Base-by-base conservation (phyloP, 1,140 invertebrate species). In the Pinna nobilis region DNA sequence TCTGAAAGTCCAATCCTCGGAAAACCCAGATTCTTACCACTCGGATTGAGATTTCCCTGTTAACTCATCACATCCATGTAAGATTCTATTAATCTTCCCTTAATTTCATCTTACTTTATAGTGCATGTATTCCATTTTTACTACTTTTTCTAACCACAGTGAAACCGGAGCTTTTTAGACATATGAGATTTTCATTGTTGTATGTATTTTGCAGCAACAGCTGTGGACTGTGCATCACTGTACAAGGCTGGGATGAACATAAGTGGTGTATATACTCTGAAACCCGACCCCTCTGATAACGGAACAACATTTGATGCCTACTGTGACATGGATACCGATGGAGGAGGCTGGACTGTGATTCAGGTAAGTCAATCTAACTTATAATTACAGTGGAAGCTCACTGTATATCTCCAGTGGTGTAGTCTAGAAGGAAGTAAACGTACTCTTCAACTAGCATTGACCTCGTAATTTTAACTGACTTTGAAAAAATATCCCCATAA, bases 341-440 rank as follows among this genome's bases (percentile, higher is more conserved):
- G 70, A 20, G 60, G 70, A 9, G 70, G 70, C n/a, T 72, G 70
- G 70, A 65, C 70, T 1, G 60, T 65, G 25, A 60, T 71, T 41
- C 60, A 70, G 47, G 69, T 51, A 70, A 65, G 20, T 44, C 4
- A 11, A 1, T 28, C 3, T 4, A 6, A 11, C 4, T 3, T 37
- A 9, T 61, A 32, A 11, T 11, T 11, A 11, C 39, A 9, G 39
- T 9, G n/a, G 9, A 44, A 44, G n/a, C 39, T 11, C 39, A 44
- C 39, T n/a, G n/a, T 44, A 11, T 44, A 44, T n/a, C 39, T 44
- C 9, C 39, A 11, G 39, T 44, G 39, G 39, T 44, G 9, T 9
- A n/a, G 9, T n/a, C 39, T n/a, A 44, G 39, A n/a, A 44, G 39
- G 9, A 11, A 11, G 9, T 44, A 44, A n/a, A n/a, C n/a, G n/a